Conservation (phyloP, 2,113 vertebrate genomes). For the Saccopteryx leptura region DNA sequence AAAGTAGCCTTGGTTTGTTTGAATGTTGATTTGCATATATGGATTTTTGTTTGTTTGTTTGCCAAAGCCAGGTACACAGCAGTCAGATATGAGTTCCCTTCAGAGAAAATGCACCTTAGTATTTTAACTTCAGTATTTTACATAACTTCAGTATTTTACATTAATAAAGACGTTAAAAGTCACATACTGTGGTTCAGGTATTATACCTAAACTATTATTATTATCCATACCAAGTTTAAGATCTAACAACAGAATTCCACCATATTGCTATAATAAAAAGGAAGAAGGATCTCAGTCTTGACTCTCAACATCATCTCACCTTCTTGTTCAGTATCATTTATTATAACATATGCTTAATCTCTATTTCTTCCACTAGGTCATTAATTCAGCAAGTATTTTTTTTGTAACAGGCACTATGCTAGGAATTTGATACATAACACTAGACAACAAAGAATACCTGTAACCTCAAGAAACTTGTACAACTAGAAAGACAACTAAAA, state of each 20-base stretch:
- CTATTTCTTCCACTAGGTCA: not conserved
- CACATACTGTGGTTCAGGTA: not conserved
- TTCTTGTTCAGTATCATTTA: not conserved
- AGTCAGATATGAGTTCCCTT: conserved; percentile 70
- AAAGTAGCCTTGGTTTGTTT: conserved; percentile 71
- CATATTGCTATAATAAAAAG: not conserved
- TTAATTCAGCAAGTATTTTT: conserved; percentile 38
- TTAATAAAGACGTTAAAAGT: not conserved
- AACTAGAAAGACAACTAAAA: conserved; percentile 47
- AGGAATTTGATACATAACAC: conserved; percentile 1
- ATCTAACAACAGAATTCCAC: not conserved
- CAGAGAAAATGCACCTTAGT: conserved; percentile 79
- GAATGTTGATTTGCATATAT: conserved; percentile 82
- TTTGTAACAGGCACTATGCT: not conserved
- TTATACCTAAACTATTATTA: not conserved
- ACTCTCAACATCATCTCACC: conserved; percentile 8
- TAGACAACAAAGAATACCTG: not conserved
- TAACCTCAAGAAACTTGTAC: not conserved
- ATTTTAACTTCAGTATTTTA: conserved; percentile 59
- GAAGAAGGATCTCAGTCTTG: not conserved
- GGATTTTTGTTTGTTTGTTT: conserved; percentile 68
- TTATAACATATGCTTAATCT: not conserved
- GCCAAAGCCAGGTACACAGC: conserved; percentile 82
- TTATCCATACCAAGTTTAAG: conserved; percentile 23
- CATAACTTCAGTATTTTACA: not conserved